phyloP scores from a whole-genome alignment of 35 echinoderm and acorn worm genomes.

The Anneissia japonica region DNA sequence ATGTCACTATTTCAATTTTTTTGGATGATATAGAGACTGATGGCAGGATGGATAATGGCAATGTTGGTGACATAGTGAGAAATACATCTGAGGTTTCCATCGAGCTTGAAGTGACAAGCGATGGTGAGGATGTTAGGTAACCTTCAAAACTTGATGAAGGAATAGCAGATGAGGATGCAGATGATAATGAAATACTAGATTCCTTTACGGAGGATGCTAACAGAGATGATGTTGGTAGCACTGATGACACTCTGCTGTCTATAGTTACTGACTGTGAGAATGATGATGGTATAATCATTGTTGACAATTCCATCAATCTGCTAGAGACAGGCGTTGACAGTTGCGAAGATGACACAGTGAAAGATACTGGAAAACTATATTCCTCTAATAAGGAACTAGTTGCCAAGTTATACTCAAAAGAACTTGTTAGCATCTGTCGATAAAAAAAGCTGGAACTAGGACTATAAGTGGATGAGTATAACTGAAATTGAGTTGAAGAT shows the following conservation, averaged over 20 bases:
- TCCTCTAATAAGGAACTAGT: neutral
- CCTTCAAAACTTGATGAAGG: neutral
- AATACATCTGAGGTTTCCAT: neutral
- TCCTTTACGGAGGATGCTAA: neutral
- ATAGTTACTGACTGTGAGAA: too few species aligned
- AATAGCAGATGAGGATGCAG: neutral
- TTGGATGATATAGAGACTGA: too few species aligned
- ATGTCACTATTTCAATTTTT: too few species aligned
- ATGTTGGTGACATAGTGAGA: neutral
- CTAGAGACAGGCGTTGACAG: too few species aligned
- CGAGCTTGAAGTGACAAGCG: neutral
- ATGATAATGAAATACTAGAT: neutral
- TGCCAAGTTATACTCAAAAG: neutral
- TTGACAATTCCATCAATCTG: too few species aligned
- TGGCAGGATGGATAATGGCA: neutral
- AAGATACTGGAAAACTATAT: neutral
- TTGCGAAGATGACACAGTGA: too few species aligned
- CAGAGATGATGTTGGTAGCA: neutral
- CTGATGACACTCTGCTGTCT: neutral
- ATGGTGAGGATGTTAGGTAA: neutral
- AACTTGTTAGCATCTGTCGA: neutral
- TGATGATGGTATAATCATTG: too few species aligned
- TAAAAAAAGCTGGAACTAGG: neutral
- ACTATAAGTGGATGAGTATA: neutral
- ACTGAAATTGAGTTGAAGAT: too few species aligned